Evolutionary conservation across 2,888 invertebrate species (phyloP).

Genomic region (Clusia tigrina): DNA sequence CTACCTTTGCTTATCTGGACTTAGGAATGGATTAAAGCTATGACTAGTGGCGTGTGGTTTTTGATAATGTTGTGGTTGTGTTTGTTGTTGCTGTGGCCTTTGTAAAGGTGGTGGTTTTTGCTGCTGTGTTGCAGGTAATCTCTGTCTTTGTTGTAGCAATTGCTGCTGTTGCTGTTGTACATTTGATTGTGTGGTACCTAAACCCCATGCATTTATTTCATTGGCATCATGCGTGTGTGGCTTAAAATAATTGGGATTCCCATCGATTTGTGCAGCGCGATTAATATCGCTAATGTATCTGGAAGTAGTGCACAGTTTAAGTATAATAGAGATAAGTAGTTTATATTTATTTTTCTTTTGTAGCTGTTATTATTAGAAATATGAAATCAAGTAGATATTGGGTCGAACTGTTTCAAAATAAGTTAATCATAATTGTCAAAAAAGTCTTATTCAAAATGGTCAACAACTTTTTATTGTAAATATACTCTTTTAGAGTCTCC

Average conservation of each 20-base stretch:
- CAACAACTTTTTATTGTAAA: too few relatives aligned
- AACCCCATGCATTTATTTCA: constrained; percentile 72
- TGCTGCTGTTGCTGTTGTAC: constrained; percentile 34
- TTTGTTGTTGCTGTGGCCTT: constrained; percentile 38
- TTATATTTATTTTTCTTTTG: too few relatives aligned
- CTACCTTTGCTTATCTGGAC: constrained; percentile 60
- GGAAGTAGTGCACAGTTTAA: too few relatives aligned
- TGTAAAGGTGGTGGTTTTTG: constrained; percentile 38
- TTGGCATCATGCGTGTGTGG: constrained; percentile 67
- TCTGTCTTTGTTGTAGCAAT: constrained; percentile 35
- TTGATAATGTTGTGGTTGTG: constrained; percentile 46
- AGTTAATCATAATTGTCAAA: too few relatives aligned
- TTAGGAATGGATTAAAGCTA: constrained; percentile 59
- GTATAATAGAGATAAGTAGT: too few relatives aligned
- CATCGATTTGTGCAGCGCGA: constrained; percentile 68
- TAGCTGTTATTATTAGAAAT: too few relatives aligned
- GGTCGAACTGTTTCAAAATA: too few relatives aligned
- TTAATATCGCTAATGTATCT: constrained; percentile 70
- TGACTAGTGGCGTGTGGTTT: constrained; percentile 60
- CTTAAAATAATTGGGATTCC: constrained; percentile 64
- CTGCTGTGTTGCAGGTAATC: constrained; percentile 48
- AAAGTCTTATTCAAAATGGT: too few relatives aligned
- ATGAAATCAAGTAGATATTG: too few relatives aligned
- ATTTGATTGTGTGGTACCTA: constrained; percentile 63
- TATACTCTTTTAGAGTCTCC: too few relatives aligned